A percentile compares a stretch with the other conserved stretches of the same genome.
phyloP scores from a whole-genome alignment of 2,113 vertebrate genomes.

The Gallinago paraguaiae region DNA sequence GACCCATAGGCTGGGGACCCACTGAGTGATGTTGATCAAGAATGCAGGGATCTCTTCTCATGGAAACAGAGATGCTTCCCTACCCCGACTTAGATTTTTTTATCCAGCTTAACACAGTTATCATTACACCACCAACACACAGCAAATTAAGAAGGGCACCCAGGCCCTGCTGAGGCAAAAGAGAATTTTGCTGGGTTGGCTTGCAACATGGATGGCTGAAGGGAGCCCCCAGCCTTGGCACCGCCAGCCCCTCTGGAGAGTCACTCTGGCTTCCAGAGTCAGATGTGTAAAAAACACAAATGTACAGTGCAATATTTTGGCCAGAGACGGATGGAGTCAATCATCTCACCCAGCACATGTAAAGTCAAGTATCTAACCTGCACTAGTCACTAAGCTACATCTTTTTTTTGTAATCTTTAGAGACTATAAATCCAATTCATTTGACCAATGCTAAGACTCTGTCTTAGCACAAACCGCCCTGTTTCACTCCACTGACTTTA shows the following conservation, averaged over 20 bases:
- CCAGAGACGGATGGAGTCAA: not conserved
- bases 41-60: not conserved
- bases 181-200: not conserved
- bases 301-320: not conserved
- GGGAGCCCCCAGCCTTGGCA: not conserved
- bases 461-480: not conserved
- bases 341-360: not conserved
- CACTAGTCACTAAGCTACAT: not conserved
- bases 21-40: not conserved
- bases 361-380: not conserved
- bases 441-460: conserved; percentile 20
- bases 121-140: not conserved
- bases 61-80: not conserved
- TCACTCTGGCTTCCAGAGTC: not conserved
- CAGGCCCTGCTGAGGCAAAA: not conserved
- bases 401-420: not conserved
- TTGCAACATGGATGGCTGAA: not conserved
- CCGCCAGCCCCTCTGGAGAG: not conserved
- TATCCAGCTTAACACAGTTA: not conserved
- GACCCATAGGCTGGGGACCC: not conserved
- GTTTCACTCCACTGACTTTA: conserved; percentile 42
- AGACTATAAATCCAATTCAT: conserved; percentile 4
- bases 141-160: not conserved
- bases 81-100: not conserved
- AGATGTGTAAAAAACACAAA: not conserved